Conservation (phyloP, 2,113 vertebrate species). For the Addax nasomaculatus region DNA sequence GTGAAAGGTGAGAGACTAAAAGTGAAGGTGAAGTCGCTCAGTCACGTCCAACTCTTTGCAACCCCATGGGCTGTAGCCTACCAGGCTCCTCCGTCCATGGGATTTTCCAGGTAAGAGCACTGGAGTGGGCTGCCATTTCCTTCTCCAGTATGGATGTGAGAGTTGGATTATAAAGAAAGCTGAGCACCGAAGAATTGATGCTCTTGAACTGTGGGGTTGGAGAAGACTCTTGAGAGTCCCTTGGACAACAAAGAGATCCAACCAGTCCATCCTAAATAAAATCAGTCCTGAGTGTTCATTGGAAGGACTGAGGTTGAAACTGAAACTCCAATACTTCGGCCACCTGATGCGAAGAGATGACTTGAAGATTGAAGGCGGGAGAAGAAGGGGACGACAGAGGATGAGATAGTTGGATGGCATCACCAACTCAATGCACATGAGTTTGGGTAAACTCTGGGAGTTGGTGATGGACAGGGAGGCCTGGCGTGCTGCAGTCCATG, state of each 20-base stretch:
- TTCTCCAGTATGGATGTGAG: neutral
- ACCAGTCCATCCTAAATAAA: neutral
- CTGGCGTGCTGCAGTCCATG: rapidly evolving
- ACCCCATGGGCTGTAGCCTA: neutral
- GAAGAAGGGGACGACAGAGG: neutral
- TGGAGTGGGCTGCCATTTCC: neutral
- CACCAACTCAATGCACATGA: neutral
- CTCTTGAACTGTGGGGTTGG: neutral
- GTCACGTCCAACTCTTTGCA: rapidly evolving
- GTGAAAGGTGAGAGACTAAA: neutral
- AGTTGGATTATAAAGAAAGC: neutral
- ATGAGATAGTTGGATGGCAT: neutral
- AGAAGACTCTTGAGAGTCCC: neutral
- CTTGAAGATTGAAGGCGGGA: rapidly evolving
- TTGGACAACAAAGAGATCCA: neutral
- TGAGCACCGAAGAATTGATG: neutral
- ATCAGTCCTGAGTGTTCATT: neutral
- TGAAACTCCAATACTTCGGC: neutral
- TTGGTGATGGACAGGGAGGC: neutral
- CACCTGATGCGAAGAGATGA: neutral
- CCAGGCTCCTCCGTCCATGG: no score
- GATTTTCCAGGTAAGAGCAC: neutral
- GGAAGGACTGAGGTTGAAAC: neutral
- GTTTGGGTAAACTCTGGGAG: neutral
- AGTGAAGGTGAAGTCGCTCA: rapidly evolving